Evolutionary conservation across 2,888 invertebrate genomes (phyloP), one percentile per base, ranked within the genome.

Genomic region (Tanypteryx hageni): DNA sequence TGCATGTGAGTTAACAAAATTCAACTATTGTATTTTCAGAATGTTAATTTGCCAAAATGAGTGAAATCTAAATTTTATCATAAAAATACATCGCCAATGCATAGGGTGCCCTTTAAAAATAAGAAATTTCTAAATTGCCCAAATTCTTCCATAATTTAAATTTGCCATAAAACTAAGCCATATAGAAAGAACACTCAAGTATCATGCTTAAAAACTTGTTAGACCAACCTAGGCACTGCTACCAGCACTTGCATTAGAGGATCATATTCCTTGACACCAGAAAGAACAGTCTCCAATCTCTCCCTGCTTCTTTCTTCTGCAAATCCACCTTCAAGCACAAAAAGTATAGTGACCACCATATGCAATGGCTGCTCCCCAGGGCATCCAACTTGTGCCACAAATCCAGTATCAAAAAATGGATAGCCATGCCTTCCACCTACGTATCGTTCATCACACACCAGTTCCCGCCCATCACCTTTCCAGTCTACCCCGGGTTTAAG

Each of bases 331-430:
- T 91, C 92, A 11, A 92, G 86, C n/a, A 92, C 92, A 56, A 92
- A 89, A 8, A 93, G 68, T 10, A 93, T 31, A 31, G 93, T 86
- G 57, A 93, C 92, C 57, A 93, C 92, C 14, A 93, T 64, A 16
- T 93, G 93, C 14, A 92, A 81, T 10, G 92, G 92, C 81, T 92
- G 86, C 16, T 92, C 92, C 8, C 61, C 44, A n/a, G 84, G 68
- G 44, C 92, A 92, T 68, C 85, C 84, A 9, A 84, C 86, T 14
- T 92, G 92, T 9, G 92, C 83, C 18, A 93, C 93, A 59, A 93
- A 93, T 57, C 93, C 93, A 59, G 93, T 93, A n/a, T 93, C 92
- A 89, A 93, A 93, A 92, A 93, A 93, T 0, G 93, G 93, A 85
- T 93, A 93, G 64, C 93, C 93, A 58, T 92, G 82, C 44, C 92